phyloP scores from a whole-genome alignment of 1,140 invertebrate genomes.

The Zaprionus gabonicus region DNA sequence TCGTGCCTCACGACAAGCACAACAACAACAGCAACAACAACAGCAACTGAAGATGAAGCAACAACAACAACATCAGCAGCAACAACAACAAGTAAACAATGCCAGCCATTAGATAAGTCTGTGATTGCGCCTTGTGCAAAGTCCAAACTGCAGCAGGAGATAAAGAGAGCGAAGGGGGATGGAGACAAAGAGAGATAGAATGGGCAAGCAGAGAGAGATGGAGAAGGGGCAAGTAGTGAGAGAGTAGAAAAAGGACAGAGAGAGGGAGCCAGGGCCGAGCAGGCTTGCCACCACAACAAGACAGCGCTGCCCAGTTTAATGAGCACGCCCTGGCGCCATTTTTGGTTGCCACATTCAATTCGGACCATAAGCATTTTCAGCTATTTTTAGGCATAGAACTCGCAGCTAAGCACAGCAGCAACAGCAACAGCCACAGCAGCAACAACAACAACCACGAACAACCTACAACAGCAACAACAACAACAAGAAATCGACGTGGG shows the following conservation, averaged over 20 bases:
- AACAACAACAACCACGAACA: slow-evolving; percentile 1
- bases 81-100: slow-evolving; percentile 49
- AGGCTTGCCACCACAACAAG: background rate
- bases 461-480: slow-evolving; percentile 49
- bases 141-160: slow-evolving; percentile 28
- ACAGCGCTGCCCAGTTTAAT: slow-evolving; percentile 59
- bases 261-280: background rate
- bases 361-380: slow-evolving; percentile 47
- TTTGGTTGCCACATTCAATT: slow-evolving; percentile 56
- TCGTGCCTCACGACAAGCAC: slow-evolving; percentile 74
- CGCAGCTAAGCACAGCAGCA: slow-evolving; percentile 17
- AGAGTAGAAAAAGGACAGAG: no score
- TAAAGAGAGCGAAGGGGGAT: background rate
- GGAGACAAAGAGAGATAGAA: background rate
- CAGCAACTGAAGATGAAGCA: slow-evolving; percentile 28
- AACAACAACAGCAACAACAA: slow-evolving; percentile 34
- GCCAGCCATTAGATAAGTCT: slow-evolving; percentile 73
- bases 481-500: slow-evolving; percentile 34
- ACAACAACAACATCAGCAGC: slow-evolving; percentile 23
- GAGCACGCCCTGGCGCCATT: slow-evolving; percentile 81
- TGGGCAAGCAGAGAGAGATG: slow-evolving; percentile 6
- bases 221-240: background rate
- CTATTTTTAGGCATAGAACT: slow-evolving; percentile 80
- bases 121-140: slow-evolving; percentile 46
- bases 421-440: slow-evolving; percentile 48